Conservation (phyloP, 2,888 invertebrate species). For the Acrocera orbiculus region DNA sequence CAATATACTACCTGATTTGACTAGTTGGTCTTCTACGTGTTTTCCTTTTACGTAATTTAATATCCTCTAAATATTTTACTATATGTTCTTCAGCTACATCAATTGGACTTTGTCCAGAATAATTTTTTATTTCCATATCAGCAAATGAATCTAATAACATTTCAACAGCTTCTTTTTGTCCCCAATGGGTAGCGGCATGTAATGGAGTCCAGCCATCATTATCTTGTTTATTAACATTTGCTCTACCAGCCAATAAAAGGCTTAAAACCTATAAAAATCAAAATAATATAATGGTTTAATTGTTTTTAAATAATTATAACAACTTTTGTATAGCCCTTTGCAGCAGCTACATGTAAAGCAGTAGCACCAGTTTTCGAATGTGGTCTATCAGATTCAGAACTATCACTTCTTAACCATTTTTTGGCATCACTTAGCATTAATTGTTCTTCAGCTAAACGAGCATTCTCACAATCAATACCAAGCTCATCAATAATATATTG, state of each 20-base stretch:
- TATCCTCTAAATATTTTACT: constrained; percentile 49
- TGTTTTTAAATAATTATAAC: too few species aligned
- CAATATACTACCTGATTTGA: constrained; percentile 32
- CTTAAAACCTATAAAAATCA: constrained; percentile 33
- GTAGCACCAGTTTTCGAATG: constrained; percentile 92
- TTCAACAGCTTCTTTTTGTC: constrained; percentile 80
- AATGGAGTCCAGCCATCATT: constrained; percentile 97
- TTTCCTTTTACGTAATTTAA: constrained; percentile 48
- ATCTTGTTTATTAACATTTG: constrained; percentile 82
- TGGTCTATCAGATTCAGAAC: constrained; percentile 44
- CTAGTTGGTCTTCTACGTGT: constrained; percentile 33
- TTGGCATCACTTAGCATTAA: constrained; percentile 79
- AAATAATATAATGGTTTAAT: neutral
- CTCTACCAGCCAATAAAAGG: constrained; percentile 59
- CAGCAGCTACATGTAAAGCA: constrained; percentile 92
- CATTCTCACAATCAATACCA: constrained; percentile 88
- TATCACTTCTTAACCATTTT: constrained; percentile 59
- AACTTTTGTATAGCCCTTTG: constrained; percentile 94
- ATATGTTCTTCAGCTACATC: constrained; percentile 82
- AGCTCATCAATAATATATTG: constrained; percentile 69
- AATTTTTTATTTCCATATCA: constrained; percentile 78
- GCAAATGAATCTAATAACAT: constrained; percentile 73
- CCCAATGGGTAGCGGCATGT: constrained; percentile 98
- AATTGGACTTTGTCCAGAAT: constrained; percentile 81
- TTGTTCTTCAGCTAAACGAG: constrained; percentile 79